Conservation (phyloP, 2,113 vertebrate species). For the Heteronetta atricapilla region DNA sequence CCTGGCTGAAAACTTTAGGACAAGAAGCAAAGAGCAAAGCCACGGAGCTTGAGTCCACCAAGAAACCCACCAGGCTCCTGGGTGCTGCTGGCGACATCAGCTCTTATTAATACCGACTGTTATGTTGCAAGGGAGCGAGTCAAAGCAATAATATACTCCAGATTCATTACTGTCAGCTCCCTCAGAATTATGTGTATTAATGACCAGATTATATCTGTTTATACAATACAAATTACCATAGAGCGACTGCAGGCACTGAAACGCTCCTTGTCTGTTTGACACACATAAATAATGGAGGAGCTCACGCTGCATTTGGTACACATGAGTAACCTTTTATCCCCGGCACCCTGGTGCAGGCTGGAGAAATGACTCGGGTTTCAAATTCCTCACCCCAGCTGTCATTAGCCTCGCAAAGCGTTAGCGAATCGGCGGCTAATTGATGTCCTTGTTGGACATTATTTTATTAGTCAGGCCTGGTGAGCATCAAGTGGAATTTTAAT, state of each 20-base stretch:
- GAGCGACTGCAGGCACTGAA: conserved; percentile 55
- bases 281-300: conserved; percentile 70
- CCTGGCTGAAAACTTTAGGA: background rate
- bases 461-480: conserved; percentile 70
- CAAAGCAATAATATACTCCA: background rate
- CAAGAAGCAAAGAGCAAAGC: background rate
- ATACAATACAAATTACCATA: conserved; percentile 66
- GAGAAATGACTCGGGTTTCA: conserved; percentile 41
- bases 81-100: background rate
- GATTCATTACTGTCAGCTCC: conserved; percentile 68
- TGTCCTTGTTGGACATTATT: conserved; percentile 68
- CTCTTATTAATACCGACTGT: background rate
- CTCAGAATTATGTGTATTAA: conserved; percentile 72
- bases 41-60: background rate
- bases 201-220: conserved; percentile 70
- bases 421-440: conserved; percentile 65
- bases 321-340: conserved; percentile 66
- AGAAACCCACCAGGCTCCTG: background rate
- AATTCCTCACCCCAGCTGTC: conserved; percentile 65
- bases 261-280: conserved; percentile 57
- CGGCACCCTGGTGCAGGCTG: conserved; percentile 45
- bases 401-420: conserved; percentile 14
- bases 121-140: background rate
- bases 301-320: conserved; percentile 60
- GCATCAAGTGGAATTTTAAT: conserved; percentile 67